Evolutionary conservation across 2,888 invertebrate species (phyloP).

Genomic region (Chrysina gloriosa): DNA sequence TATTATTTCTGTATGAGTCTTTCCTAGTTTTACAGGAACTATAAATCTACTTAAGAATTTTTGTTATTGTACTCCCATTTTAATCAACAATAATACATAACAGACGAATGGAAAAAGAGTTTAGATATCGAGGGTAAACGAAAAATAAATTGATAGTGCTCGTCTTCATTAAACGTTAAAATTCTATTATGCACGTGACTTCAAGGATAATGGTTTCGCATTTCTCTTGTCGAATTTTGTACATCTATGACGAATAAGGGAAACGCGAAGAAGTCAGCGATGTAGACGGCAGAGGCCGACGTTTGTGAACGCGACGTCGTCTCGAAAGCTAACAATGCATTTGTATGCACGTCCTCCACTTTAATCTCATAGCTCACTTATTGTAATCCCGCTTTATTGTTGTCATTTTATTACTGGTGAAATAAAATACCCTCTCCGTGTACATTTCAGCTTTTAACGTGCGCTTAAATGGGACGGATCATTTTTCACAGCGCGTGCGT

Average conservation of each 20-base stretch:
- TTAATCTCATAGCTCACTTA: conserved; percentile 39
- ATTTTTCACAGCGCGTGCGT: conserved; percentile 26
- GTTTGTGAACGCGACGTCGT: conserved; percentile 25
- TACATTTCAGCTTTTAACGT: conserved; percentile 37
- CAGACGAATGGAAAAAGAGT: too few species aligned
- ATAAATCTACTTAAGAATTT: too few species aligned
- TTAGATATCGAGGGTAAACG: too few species aligned
- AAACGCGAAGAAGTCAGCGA: neutral
- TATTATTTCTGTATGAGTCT: too few species aligned
- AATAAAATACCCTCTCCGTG: conserved; percentile 33
- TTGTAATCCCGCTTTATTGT: conserved; percentile 38
- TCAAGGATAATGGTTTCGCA: neutral
- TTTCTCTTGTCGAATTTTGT: neutral
- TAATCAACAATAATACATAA: too few species aligned
- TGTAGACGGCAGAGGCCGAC: neutral
- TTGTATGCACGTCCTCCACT: conserved; percentile 34
- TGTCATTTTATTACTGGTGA: conserved; percentile 33
- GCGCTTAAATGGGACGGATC: conserved; percentile 34
- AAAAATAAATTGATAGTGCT: too few species aligned
- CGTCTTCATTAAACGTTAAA: too few species aligned
- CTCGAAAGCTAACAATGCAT: conserved; percentile 36
- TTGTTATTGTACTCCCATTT: too few species aligned
- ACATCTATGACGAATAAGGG: neutral
- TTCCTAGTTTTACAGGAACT: too few species aligned
- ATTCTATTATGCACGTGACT: too few species aligned